phyloP scores from a whole-genome alignment of 2,113 vertebrate genomes.

The Festucalex cinctus region DNA sequence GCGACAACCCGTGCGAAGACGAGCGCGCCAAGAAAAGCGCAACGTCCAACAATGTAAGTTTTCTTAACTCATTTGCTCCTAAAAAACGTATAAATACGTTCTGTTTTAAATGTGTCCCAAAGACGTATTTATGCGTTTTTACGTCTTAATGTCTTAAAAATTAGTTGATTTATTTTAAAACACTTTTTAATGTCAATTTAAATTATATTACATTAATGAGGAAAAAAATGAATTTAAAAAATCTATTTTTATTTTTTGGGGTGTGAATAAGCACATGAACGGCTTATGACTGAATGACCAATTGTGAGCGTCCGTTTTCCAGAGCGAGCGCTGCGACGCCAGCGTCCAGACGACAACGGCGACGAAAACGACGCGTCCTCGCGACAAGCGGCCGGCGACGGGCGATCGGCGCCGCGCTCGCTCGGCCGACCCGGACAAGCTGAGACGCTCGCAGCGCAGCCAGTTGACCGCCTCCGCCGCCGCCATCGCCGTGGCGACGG shows the following conservation, averaged over 20 bases:
- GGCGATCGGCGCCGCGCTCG: constrained; percentile 74
- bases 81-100: too few relatives aligned
- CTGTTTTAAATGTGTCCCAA: too few relatives aligned
- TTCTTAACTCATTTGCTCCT: too few relatives aligned
- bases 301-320: background rate
- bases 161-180: too few relatives aligned
- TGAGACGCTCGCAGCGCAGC: constrained; percentile 41
- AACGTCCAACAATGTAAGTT: constrained; percentile 74
- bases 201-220: too few relatives aligned
- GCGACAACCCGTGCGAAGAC: constrained; percentile 62
- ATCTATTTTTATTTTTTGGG: too few relatives aligned
- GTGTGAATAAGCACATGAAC: background rate
- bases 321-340: constrained; percentile 81
- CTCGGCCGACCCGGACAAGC: constrained; percentile 79
- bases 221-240: too few relatives aligned
- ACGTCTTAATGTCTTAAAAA: too few relatives aligned
- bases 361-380: background rate
- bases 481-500: constrained; percentile 41
- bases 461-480: background rate
- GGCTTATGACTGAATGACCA: constrained; percentile 17
- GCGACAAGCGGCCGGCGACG: constrained; percentile 77
- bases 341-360: constrained; percentile 70
- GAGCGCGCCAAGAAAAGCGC: constrained; percentile 57
- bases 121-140: too few relatives aligned
- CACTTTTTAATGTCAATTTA: too few relatives aligned